A percentile compares a stretch with the other conserved stretches of the same genome.
These are phyloP conservation scores for Apotomis capreana DNA, from an alignment of 2,888 invertebrate genomes.

Conservation along the genomic window DNA sequence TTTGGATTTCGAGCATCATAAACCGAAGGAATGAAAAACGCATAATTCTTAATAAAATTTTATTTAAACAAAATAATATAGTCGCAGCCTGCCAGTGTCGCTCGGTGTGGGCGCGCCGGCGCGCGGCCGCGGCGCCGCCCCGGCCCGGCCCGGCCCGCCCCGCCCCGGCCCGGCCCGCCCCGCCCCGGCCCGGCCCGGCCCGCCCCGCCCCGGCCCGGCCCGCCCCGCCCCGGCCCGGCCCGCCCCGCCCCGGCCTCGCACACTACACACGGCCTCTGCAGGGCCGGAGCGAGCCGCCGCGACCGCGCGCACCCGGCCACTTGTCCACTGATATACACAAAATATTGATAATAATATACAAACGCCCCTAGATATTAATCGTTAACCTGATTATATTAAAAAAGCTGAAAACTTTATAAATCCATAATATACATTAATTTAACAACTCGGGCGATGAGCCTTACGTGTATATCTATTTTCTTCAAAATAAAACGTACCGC, in stretches of 20 bases:
- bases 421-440: constrained; percentile 76
- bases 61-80: constrained; percentile 79
- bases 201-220: background rate
- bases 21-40: constrained; percentile 2
- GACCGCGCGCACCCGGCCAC: constrained; percentile 63
- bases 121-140: constrained; percentile 45
- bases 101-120: constrained; percentile 56
- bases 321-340: constrained; percentile 72
- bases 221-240: background rate
- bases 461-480: constrained; percentile 49
- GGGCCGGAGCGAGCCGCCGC: constrained; percentile 49
- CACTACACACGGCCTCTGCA: constrained; percentile 46
- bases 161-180: background rate
- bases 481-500: constrained; percentile 52
- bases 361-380: constrained; percentile 67
- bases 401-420: constrained; percentile 78
- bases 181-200: constrained; percentile 55
- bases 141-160: background rate
- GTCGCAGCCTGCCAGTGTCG: constrained; percentile 67
- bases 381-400: constrained; percentile 69
- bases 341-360: constrained; percentile 72
- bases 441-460: constrained; percentile 59
- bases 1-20: no score
- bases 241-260: background rate
- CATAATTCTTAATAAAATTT: constrained; percentile 68